Base-by-base conservation (phyloP, 1,140 invertebrate genomes). In the Drosophila chauvacae region DNA sequence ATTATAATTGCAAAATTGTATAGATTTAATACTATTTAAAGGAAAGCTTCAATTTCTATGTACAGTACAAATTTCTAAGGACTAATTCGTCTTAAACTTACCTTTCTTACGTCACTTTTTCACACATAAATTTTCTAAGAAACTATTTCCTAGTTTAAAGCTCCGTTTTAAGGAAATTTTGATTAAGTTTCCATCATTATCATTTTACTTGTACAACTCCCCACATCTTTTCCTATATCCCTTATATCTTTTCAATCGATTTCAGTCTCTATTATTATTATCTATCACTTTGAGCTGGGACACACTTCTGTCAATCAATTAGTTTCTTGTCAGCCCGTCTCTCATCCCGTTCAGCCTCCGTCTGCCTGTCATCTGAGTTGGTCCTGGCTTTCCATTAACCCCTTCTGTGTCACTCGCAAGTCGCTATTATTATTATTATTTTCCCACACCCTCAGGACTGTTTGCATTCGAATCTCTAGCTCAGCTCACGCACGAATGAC, bases 401-500 rank as follows among this genome's bases (percentile, higher is more conserved):
- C 51, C 53, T 71, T 71, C 11, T 35, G 11, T 14, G 11, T 14
- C 41, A 48, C 11, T 41, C 45, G 11, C 18, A 28, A 74, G 10
- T 23, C 47, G 23, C 42, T 55, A 4, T 11, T 41, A 35, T 37
- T 41, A 35, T 37, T 50, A 28, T 42, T 48, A 48, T 23, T 59
- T 72, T 72, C 13, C 28, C 45, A 35, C 65, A n/a, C 59, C 69
- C 42, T 20, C 10, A 11, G 59, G 45, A 44, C 51, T 78, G 82
- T 78, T 85, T 73, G 77, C 50, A 59, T 51, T 63, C 33, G 20
- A n/a, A 56, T 50, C 9, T 45, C 13, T 7, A 45, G 62, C 51
- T 23, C 23, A 23, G 23, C 23, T 50, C 55, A 77, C 74, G 73
- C 73, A 68, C 58, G 65, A 80, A 55, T 58, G 63, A 84, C 73